Percentiles rank a stretch among this genome's conserved stretches.
phyloP scores from a whole-genome alignment of 2,888 invertebrate species.

The Pyralis farinalis region DNA sequence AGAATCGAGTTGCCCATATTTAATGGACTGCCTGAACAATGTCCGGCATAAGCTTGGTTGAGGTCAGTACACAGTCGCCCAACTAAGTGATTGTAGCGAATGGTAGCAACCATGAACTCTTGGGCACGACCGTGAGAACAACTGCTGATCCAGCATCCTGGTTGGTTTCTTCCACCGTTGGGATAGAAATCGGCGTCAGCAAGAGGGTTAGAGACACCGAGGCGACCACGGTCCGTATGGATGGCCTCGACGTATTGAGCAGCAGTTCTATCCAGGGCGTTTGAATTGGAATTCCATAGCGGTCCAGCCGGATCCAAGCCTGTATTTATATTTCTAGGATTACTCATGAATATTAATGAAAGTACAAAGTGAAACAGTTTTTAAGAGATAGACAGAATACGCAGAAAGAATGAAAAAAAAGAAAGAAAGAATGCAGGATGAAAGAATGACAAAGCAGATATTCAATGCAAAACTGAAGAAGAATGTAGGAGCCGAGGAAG shows the following conservation, averaged over 20 bases:
- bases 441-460: too few relatives aligned
- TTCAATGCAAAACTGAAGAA: too few relatives aligned
- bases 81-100: conserved; percentile 24
- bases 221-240: conserved; percentile 38
- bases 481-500: too few relatives aligned
- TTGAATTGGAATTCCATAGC: conserved; percentile 28
- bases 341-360: too few relatives aligned
- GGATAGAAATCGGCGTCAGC: conserved; percentile 40
- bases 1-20: conserved; percentile 33
- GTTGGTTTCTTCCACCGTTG: too few relatives aligned
- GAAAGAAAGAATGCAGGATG: too few relatives aligned
- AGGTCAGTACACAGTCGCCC: conserved; percentile 27
- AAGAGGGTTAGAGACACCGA: conserved; percentile 37
- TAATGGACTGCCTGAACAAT: conserved; percentile 24
- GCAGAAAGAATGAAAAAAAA: too few relatives aligned
- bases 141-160: conserved; percentile 15
- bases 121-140: conserved; percentile 16
- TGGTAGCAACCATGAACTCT: conserved; percentile 25
- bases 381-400: too few relatives aligned
- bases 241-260: conserved; percentile 41
- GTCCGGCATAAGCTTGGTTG: conserved; percentile 21
- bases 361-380: too few relatives aligned
- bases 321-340: too few relatives aligned
- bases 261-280: conserved; percentile 27
- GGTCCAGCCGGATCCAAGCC: conserved; percentile 52